phyloP scores from a whole-genome alignment of 1,140 invertebrate genomes.

The Trissolcus basalis region DNA sequence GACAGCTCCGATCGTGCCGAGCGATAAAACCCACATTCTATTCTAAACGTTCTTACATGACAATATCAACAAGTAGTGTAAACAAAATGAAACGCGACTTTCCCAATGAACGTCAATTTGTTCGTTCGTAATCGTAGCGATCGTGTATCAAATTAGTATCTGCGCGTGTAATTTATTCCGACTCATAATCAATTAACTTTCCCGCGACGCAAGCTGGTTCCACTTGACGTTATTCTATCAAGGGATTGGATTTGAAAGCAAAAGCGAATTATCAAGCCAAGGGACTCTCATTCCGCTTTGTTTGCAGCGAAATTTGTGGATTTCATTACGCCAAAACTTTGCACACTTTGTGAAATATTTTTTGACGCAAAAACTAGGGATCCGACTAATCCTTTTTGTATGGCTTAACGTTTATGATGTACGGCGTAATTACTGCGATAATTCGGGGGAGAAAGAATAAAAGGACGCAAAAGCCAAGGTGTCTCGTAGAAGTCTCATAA shows the following conservation, averaged over 20 bases:
- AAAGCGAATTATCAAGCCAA: constrained; percentile 12
- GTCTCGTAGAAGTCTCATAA: constrained; percentile 63
- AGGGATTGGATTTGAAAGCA: constrained; percentile 17
- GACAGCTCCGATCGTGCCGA: neutral
- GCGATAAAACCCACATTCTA: neutral
- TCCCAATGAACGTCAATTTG: neutral
- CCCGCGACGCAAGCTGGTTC: constrained; percentile 3
- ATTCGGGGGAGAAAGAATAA: constrained; percentile 62
- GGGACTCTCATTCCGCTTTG: constrained; percentile 6
- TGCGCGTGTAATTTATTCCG: constrained; percentile 14
- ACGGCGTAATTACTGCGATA: constrained; percentile 71
- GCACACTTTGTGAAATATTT: constrained; percentile 33
- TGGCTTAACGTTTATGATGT: constrained; percentile 66
- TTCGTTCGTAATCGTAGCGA: constrained; percentile 1
- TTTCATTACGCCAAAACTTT: constrained; percentile 30
- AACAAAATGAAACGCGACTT: constrained; percentile 16
- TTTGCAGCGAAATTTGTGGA: constrained; percentile 24
- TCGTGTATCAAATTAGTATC: constrained; percentile 10
- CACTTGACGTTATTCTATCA: constrained; percentile 5
- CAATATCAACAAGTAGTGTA: constrained; percentile 25
- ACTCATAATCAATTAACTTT: constrained; percentile 29
- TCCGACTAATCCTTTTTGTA: constrained; percentile 50
- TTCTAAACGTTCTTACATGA: neutral
- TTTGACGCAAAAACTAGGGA: constrained; percentile 16
- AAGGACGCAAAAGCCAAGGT: constrained; percentile 39